Conservation (phyloP, 92 coral and sea anemone genomes). For the Parazoanthus darwini region DNA sequence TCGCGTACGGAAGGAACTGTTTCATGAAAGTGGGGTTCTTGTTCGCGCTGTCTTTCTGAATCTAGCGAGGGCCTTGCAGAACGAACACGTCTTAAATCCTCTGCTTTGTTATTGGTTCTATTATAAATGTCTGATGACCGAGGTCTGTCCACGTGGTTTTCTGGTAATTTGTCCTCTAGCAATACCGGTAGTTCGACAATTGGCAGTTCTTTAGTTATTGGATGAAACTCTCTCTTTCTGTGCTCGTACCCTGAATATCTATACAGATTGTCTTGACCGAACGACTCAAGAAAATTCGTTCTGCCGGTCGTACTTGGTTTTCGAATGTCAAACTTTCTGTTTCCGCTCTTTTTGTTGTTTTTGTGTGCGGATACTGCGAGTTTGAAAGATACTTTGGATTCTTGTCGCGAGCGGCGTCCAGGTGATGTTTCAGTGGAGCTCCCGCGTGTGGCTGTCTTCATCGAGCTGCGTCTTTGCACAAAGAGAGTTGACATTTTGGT, state of each 20-base stretch:
- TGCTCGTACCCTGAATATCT: slow-evolving; percentile 58
- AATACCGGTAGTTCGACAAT: not conserved
- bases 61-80: slow-evolving; percentile 47
- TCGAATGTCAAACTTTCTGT: not conserved
- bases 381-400: slow-evolving; percentile 1
- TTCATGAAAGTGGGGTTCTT: slow-evolving; percentile 19
- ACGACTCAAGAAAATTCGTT: slow-evolving; percentile 69
- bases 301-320: slow-evolving; percentile 54
- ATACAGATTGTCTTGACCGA: slow-evolving; percentile 60
- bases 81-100: slow-evolving; percentile 6
- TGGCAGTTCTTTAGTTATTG: not conserved
- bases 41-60: not conserved
- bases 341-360: not conserved
- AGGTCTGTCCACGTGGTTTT: not conserved
- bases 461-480: not conserved
- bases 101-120: not conserved
- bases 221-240: slow-evolving; percentile 27
- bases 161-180: not conserved
- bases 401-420: not conserved
- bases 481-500: not conserved
- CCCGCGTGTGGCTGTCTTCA: not conserved
- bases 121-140: not conserved
- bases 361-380: not conserved
- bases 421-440: not conserved
- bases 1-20: slow-evolving; percentile 56